Evolutionary conservation across 2,113 vertebrate species (phyloP), one percentile per base, ranked within the genome.

Genomic region (Hymenochirus boettgeri): DNA sequence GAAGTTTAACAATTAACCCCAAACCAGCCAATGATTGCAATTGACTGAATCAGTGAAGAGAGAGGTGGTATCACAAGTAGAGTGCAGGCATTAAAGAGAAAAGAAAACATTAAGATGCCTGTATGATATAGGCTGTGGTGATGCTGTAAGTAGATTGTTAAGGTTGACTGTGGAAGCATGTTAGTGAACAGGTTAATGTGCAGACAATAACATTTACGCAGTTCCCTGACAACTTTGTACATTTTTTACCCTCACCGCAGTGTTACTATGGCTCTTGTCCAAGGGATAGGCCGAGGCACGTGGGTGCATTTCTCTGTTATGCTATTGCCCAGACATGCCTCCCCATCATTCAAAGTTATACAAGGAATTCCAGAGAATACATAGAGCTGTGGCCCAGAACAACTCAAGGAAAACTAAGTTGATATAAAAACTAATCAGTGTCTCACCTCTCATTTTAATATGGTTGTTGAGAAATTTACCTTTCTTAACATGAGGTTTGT

Each of bases 281-380:
- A 69, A 69, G 56, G 47, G 47, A 21, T 60, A 60, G 65, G 47
- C 27, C 46, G 52, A 35, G 57, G 65, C 52, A 18, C 25, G 9
- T 57, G 29, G 33, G 11, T 59, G 9, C 25, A 6, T 54, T 21
- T 64, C 4, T 42, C 3, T 26, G 50, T 29, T 35, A 12, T 23
- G 33, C 56, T 57, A 29, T 33, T 69, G 56, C 65, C 65, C 57
- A 45, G 57, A 53, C 64, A 69, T 69, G 65, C 57, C 64, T 60
- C 31, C 47, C 31, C 35, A 60, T 69, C 47, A 53, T 35, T 69
- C 65, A 69, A 31, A 19, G 22, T 33, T 37, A 57, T 57, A 29
- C 22, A 31, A 15, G 51, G 26, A 65, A 29, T 33, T 31, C 57
- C 23, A 18, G 63, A 5, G 29, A 21, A n/a, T 21, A 55, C 52